Conservation (phyloP, 1,140 invertebrate species). For the Leptinotarsa defecta region DNA sequence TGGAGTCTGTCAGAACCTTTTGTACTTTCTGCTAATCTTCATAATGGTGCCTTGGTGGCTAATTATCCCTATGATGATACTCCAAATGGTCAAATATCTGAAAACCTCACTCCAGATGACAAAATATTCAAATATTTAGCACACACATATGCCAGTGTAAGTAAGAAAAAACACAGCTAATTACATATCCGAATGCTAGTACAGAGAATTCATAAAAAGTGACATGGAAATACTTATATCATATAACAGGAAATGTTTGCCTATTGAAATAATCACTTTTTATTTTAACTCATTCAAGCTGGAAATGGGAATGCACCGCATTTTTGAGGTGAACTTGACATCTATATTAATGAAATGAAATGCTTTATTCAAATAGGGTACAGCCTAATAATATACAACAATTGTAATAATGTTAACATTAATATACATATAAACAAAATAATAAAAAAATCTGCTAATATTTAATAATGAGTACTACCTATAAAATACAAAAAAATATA, state of each 20-base stretch:
- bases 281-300: neutral
- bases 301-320: neutral
- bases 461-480: too few species aligned
- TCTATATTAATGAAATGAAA: too few species aligned
- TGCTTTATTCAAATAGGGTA: too few species aligned
- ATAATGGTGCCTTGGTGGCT: constrained; percentile 91
- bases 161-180: constrained; percentile 40
- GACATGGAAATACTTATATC: too few species aligned
- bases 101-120: constrained; percentile 81
- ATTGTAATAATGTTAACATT: too few species aligned
- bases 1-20: constrained; percentile 89
- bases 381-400: too few species aligned
- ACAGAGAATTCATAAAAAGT: too few species aligned
- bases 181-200: too few species aligned
- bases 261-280: neutral
- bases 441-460: too few species aligned
- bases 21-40: constrained; percentile 94
- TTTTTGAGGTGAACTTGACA: neutral
- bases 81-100: constrained; percentile 41
- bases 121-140: constrained; percentile 82
- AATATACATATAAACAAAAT: too few species aligned
- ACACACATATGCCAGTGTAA: constrained; percentile 79
- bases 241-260: too few species aligned
- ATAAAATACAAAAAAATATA: too few species aligned
- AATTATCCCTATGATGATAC: constrained; percentile 93